Base-by-base conservation (phyloP, 2,113 vertebrate species). In the Lasiurus borealis region DNA sequence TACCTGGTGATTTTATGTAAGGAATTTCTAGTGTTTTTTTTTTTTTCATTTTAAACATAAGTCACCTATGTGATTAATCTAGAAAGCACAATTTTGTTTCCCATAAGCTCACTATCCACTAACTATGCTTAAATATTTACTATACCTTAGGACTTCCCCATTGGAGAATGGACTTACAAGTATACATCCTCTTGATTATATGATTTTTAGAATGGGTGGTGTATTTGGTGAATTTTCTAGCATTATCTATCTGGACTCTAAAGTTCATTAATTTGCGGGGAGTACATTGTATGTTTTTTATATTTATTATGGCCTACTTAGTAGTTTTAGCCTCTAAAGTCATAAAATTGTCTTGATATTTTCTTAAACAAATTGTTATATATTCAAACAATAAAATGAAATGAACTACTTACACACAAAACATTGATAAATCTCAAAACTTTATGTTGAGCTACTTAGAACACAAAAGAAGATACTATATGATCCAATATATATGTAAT, bases 371-470 rank as follows among this genome's bases (percentile, higher is more conserved):
- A 85, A 62, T 85, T 72, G 27, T 62, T 50, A 31, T 85, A 29
- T 71, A 85, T 71, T 16, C 14, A 94, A 85, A 21, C 18, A 78
- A 15, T 85, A 90, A 90, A 85, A 71, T 90, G n/a, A 6, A 72
- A 64, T 27, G 78, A 29, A 34, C n/a, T 72, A 29, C 31, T 85
- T 85, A 80, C 64, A 7, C n/a, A 64, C 27, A 50, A 3, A 44
- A 6, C 36, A 84, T 77, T 76, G 50, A 27, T 15, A 2, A 23
- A 77, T 71, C 19, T 36, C 29, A 77, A 90, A 85, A 69, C 19
- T 59, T 48, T 25, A 50, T 73, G n/a, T 21, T 75, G 46, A 44
- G 29, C 19, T 44, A 75, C 4, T 9, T 40, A 52, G n/a, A 6
- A 48, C 7, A 73, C 14, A 10, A 21, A 69, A 88, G 44, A 84